These are phyloP conservation scores for Aspidoscelis tigris DNA, from an alignment of 2,113 vertebrate species.

Conservation along the genomic window DNA sequence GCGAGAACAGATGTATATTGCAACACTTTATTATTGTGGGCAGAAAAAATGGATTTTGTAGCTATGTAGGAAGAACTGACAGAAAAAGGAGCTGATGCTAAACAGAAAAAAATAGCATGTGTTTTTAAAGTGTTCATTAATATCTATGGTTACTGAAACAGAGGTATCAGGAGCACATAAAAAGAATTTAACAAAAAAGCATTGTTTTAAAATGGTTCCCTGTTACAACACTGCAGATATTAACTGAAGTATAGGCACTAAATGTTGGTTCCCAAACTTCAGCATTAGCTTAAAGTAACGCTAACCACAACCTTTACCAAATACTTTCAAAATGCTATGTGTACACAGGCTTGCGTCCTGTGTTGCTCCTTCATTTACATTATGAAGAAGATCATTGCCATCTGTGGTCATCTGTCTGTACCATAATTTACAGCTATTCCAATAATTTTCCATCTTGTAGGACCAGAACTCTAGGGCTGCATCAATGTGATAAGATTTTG, in stretches of 20 bases:
- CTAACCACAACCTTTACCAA: background rate
- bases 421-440: background rate
- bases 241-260: background rate
- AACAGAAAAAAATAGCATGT: background rate
- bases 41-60: background rate
- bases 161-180: background rate
- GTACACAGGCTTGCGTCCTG: background rate
- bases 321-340: background rate
- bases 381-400: background rate
- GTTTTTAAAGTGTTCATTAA: background rate
- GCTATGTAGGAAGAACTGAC: background rate
- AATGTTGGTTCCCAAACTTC: background rate
- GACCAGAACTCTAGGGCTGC: background rate
- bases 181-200: background rate
- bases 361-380: background rate
- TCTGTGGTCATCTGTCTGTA: background rate
- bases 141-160: background rate
- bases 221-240: background rate
- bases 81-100: background rate
- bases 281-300: background rate
- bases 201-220: background rate
- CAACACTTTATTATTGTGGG: background rate
- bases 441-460: background rate
- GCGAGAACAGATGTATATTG: background rate
- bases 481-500: no score